Percentiles rank a stretch among this genome's conserved stretches.
These are phyloP conservation scores for Mus pahari DNA, from an alignment of 2,113 vertebrate species.

Conservation along the genomic window DNA sequence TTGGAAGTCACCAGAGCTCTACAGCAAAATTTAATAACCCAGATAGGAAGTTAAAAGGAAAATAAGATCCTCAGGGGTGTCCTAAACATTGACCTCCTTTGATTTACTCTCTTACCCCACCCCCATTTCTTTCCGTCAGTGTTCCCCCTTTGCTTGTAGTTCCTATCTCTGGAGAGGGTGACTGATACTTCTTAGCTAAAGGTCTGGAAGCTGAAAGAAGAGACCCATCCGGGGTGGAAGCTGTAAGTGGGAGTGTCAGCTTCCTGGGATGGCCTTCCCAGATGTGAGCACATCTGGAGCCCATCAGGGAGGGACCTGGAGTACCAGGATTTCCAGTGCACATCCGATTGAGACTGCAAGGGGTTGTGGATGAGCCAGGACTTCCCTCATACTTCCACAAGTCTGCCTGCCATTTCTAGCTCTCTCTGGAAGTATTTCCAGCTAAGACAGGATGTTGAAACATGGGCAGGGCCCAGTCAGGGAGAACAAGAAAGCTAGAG, in stretches of 20 bases:
- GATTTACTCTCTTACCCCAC: neutral
- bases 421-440: constrained; percentile 61
- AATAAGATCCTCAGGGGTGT: constrained; percentile 51
- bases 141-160: neutral
- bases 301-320: constrained; percentile 82
- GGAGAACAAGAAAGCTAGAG: neutral
- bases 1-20: constrained; percentile 42
- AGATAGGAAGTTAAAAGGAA: constrained; percentile 67
- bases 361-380: constrained; percentile 70
- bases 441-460: constrained; percentile 64
- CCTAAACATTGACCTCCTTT: constrained; percentile 59
- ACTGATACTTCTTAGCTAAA: constrained; percentile 47
- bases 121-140: neutral
- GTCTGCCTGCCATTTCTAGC: constrained; percentile 55
- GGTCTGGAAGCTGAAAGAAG: constrained; percentile 51
- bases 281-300: constrained; percentile 83
- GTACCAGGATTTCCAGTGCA: constrained; percentile 69
- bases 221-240: constrained; percentile 69
- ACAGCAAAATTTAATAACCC: constrained; percentile 36
- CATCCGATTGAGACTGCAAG: constrained; percentile 62
- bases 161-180: constrained; percentile 45
- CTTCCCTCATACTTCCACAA: constrained; percentile 45
- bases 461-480: constrained; percentile 2
- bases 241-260: constrained; percentile 32
- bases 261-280: constrained; percentile 83